phyloP scores from a whole-genome alignment of 2,888 invertebrate species.

The Acronicta alni region DNA sequence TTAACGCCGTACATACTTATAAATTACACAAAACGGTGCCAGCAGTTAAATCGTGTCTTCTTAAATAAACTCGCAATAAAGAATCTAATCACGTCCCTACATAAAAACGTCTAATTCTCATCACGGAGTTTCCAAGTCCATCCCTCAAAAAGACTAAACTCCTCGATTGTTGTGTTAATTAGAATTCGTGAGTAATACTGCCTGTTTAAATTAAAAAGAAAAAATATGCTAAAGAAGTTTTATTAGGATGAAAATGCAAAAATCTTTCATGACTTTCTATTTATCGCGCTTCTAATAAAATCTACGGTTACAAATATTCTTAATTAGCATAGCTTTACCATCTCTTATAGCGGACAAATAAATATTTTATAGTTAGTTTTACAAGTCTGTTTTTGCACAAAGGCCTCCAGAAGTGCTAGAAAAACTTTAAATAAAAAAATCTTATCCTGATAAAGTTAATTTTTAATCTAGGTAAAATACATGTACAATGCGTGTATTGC shows the following conservation, averaged over 20 bases:
- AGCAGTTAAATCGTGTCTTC: slow-evolving; percentile 26
- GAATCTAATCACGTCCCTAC: slow-evolving; percentile 50
- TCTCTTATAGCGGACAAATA: too few relatives aligned
- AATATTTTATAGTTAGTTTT: too few relatives aligned
- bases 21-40: slow-evolving; percentile 3
- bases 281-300: slow-evolving; percentile 1
- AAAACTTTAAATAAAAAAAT: too few relatives aligned
- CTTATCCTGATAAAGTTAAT: too few relatives aligned
- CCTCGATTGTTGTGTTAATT: slow-evolving; percentile 59
- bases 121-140: slow-evolving; percentile 54
- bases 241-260: slow-evolving; percentile 32
- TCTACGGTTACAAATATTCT: not conserved
- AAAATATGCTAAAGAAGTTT: slow-evolving; percentile 41
- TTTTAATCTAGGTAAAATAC: too few relatives aligned
- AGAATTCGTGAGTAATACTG: slow-evolving; percentile 53
- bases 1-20: too few relatives aligned
- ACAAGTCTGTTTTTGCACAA: too few relatives aligned
- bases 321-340: not conserved
- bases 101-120: slow-evolving; percentile 56
- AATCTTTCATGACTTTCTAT: slow-evolving; percentile 37
- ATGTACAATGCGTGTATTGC: too few relatives aligned
- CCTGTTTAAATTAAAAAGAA: slow-evolving; percentile 40
- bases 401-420: too few relatives aligned
- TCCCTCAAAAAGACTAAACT: slow-evolving; percentile 53
- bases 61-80: slow-evolving; percentile 43